A percentile compares a stretch with the other conserved stretches of the same genome.
phyloP scores from a whole-genome alignment of 2,888 invertebrate genomes.

The Drosophila percnosoma region DNA sequence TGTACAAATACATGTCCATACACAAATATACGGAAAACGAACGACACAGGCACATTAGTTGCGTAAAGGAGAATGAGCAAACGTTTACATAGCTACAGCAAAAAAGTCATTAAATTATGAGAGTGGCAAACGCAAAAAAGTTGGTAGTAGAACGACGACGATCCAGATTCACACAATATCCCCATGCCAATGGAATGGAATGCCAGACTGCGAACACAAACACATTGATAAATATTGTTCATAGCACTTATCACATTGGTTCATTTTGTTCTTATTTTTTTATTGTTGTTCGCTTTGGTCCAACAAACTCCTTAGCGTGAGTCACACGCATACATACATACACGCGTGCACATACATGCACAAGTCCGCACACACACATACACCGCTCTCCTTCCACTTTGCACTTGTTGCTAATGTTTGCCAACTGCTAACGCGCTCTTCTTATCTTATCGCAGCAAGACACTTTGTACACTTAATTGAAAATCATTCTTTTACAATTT shows the following conservation, averaged over 20 bases:
- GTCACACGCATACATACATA: slow-evolving; percentile 13
- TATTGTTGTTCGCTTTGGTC: slow-evolving; percentile 40
- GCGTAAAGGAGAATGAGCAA: slow-evolving; percentile 60
- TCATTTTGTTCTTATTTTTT: slow-evolving; percentile 20
- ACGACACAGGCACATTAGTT: slow-evolving; percentile 49
- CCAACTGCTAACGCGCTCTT: slow-evolving; percentile 52
- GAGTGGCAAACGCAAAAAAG: slow-evolving; percentile 23
- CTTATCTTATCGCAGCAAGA: slow-evolving; percentile 70
- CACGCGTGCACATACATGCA: slow-evolving; percentile 1
- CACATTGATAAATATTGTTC: slow-evolving; percentile 46
- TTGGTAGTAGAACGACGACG: slow-evolving; percentile 40
- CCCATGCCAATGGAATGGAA: slow-evolving; percentile 45
- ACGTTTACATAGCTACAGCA: slow-evolving; percentile 50
- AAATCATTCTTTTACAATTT: slow-evolving; percentile 72
- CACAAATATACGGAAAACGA: background rate
- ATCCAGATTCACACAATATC: slow-evolving; percentile 35
- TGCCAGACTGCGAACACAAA: slow-evolving; percentile 18
- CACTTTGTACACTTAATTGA: slow-evolving; percentile 69
- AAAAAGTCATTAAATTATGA: slow-evolving; percentile 55
- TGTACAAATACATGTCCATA: slow-evolving; percentile 9
- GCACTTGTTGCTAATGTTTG: slow-evolving; percentile 73
- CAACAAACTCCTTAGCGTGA: slow-evolving; percentile 50
- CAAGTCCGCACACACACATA: slow-evolving; percentile 4
- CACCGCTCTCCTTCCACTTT: slow-evolving; percentile 36
- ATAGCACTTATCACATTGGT: slow-evolving; percentile 1